Conservation (phyloP, 2,113 vertebrate species). For the Cichladusa arquata region DNA sequence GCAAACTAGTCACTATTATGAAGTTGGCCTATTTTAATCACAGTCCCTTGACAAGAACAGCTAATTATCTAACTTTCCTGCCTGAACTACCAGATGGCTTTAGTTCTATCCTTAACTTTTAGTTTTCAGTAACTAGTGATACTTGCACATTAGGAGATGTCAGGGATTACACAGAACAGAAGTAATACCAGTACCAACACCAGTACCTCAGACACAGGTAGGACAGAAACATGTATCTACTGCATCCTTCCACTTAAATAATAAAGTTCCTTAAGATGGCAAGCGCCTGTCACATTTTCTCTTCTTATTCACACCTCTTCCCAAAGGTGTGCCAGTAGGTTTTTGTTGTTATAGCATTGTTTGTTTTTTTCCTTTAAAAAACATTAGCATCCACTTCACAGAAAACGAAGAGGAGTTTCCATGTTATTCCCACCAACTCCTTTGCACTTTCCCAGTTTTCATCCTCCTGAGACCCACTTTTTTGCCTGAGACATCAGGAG, state of each 20-base stretch:
- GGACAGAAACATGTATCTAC: neutral
- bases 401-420: neutral
- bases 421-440: neutral
- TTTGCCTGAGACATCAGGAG: neutral
- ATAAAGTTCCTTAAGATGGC: neutral
- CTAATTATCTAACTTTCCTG: constrained; percentile 58
- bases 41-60: constrained; percentile 54
- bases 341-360: neutral
- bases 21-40: constrained; percentile 62
- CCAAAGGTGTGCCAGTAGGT: neutral
- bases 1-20: constrained; percentile 37
- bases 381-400: neutral
- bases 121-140: neutral
- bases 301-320: neutral
- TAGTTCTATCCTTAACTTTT: constrained; percentile 27
- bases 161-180: neutral
- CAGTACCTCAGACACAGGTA: neutral
- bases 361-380: neutral
- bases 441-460: neutral
- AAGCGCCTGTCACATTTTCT: neutral
- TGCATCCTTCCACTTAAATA: neutral
- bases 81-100: constrained; percentile 47
- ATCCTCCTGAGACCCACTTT: neutral
- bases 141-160: neutral
- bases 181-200: neutral